Percentiles rank a stretch among this genome's conserved stretches.
phyloP scores from a whole-genome alignment of 2,113 vertebrate species.

The Vombatus ursinus region DNA sequence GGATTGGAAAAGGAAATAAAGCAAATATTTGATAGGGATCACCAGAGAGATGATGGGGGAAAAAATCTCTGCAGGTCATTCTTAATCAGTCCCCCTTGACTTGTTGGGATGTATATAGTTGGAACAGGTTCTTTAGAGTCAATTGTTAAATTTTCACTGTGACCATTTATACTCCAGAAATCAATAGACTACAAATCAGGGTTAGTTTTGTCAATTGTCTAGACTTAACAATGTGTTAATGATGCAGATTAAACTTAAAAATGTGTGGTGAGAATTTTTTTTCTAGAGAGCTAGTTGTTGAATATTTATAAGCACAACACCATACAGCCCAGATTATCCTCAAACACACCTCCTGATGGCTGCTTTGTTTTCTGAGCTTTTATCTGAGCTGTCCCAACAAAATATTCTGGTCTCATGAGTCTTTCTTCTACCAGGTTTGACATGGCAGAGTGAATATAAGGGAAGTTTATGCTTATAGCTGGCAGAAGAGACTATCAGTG shows the following conservation, averaged over 20 bases:
- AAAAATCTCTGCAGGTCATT: neutral
- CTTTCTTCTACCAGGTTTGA: neutral
- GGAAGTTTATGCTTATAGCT: neutral
- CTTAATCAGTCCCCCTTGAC: neutral
- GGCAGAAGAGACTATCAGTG: neutral
- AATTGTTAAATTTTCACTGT: neutral
- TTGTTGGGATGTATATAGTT: neutral
- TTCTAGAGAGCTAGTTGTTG: neutral
- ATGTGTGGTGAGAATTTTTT: neutral
- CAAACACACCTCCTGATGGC: neutral
- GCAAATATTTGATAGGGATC: neutral
- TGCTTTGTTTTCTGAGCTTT: neutral
- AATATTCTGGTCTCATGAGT: neutral
- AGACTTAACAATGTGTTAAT: neutral
- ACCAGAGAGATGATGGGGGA: neutral
- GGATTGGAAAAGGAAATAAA: neutral
- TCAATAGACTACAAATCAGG: neutral
- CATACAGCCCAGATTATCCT: neutral
- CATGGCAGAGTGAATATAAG: neutral
- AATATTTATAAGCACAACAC: neutral
- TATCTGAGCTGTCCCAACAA: neutral
- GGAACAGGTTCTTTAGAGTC: no score
- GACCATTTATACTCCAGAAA: neutral
- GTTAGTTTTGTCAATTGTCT: neutral
- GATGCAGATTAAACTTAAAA: neutral